Evolutionary conservation across 2,797 vertebrate species (phyloP).

Genomic region (Merluccius polli): DNA sequence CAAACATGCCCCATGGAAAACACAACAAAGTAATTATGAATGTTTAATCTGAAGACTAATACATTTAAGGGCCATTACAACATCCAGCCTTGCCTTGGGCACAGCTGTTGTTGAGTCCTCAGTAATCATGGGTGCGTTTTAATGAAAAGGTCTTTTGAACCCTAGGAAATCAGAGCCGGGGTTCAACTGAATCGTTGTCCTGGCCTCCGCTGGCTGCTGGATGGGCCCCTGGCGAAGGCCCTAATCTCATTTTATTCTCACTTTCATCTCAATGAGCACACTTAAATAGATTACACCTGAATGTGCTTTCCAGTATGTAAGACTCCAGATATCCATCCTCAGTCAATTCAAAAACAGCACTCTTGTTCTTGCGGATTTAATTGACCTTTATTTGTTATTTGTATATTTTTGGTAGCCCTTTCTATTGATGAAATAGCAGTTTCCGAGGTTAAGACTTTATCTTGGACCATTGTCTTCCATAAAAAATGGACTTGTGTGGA

Average conservation of each 20-base stretch:
- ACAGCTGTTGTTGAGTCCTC: neutral
- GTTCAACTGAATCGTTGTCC: slow-evolving; percentile 44
- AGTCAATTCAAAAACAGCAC: neutral
- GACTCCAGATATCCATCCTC: neutral
- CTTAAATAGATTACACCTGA: slow-evolving; percentile 50
- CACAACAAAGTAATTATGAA: neutral
- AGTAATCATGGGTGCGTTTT: neutral
- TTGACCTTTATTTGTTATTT: neutral
- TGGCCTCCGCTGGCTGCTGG: slow-evolving; percentile 33
- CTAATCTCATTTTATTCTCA: slow-evolving; percentile 59
- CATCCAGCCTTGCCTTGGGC: neutral
- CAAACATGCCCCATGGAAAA: neutral
- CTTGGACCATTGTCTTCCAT: neutral
- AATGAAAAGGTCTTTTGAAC: neutral
- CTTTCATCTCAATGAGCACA: slow-evolving; percentile 61
- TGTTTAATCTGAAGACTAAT: neutral
- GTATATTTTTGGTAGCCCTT: neutral
- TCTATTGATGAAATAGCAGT: neutral
- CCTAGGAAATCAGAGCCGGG: neutral
- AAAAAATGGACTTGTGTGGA: neutral
- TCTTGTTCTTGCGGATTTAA: neutral
- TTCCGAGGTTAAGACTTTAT: neutral
- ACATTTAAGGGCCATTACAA: neutral
- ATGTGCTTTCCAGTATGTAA: slow-evolving; percentile 14
- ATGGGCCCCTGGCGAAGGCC: slow-evolving; percentile 27